Percentiles rank a stretch among this genome's conserved stretches.
These are phyloP conservation scores for Exaiptasia diaphana DNA, from an alignment of 64 coral and sea anemone genomes.

Conservation along the genomic window DNA sequence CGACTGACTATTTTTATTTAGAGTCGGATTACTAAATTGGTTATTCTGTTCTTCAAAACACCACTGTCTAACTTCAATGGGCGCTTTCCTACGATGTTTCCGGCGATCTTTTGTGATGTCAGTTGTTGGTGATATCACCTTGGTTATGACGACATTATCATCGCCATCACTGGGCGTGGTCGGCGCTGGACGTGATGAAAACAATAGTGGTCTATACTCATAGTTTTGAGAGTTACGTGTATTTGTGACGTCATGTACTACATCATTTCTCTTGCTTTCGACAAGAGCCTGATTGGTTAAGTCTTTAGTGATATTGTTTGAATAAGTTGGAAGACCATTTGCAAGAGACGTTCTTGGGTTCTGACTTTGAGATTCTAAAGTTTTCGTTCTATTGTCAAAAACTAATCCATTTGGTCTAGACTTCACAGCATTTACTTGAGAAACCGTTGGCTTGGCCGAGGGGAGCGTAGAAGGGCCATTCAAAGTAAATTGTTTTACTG, in stretches of 20 bases:
- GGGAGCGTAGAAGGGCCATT: background rate
- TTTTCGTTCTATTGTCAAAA: background rate
- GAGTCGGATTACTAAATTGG: no score
- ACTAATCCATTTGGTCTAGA: background rate
- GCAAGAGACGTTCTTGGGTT: background rate
- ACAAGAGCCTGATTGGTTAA: no score
- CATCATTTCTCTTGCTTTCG: background rate
- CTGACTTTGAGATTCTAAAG: background rate
- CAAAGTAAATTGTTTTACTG: no score
- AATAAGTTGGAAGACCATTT: no score
- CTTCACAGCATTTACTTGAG: background rate
- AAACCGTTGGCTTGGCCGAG: background rate
- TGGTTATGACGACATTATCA: background rate
- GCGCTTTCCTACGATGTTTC: background rate
- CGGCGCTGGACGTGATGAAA: background rate
- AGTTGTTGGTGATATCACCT: background rate
- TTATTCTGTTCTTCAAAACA: background rate
- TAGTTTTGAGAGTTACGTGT: background rate
- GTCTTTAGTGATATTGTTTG: no score
- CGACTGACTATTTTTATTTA: no score
- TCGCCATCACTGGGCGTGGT: background rate
- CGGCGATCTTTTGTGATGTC: background rate
- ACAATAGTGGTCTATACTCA: background rate
- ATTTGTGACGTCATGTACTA: conserved; percentile 6
- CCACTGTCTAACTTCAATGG: background rate